Percentiles rank a stretch among this genome's conserved stretches.
Evolutionary conservation across 2,797 vertebrate species (phyloP).

Genomic region (Carcharodon carcharias): DNA sequence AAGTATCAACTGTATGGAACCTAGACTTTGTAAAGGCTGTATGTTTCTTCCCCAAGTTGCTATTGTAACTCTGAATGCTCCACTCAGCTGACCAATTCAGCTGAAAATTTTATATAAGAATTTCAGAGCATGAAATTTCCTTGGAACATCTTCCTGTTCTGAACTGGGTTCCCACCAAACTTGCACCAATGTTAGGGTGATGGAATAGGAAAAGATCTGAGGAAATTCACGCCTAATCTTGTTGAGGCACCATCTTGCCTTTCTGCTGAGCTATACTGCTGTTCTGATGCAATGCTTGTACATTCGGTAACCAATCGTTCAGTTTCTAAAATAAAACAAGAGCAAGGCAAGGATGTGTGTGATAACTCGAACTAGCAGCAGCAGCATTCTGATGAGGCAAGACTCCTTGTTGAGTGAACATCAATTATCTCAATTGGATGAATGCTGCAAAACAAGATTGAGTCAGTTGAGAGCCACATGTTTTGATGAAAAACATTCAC

Average conservation of each 20-base stretch:
- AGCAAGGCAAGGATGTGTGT: not conserved
- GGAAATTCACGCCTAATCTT: too few species aligned
- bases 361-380: not conserved
- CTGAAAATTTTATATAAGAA: too few species aligned
- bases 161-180: too few species aligned
- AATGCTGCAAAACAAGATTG: not conserved
- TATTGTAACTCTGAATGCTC: too few species aligned
- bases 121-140: too few species aligned
- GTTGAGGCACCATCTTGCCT: not conserved
- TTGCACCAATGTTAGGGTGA: too few species aligned
- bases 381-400: not conserved
- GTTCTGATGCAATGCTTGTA: not conserved
- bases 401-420: not conserved
- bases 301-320: not conserved
- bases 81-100: too few species aligned
- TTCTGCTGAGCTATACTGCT: not conserved
- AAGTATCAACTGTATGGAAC: too few species aligned
- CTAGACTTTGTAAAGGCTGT: too few species aligned
- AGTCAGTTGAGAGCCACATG: not conserved
- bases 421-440: not conserved
- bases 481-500: not conserved
- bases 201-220: too few species aligned
- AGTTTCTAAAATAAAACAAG: not conserved
- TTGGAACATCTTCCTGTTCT: too few species aligned
- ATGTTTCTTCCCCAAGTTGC: too few species aligned